These are phyloP conservation scores for Fulmarus glacialis DNA, from an alignment of 2,113 vertebrate genomes.

Conservation along the genomic window DNA sequence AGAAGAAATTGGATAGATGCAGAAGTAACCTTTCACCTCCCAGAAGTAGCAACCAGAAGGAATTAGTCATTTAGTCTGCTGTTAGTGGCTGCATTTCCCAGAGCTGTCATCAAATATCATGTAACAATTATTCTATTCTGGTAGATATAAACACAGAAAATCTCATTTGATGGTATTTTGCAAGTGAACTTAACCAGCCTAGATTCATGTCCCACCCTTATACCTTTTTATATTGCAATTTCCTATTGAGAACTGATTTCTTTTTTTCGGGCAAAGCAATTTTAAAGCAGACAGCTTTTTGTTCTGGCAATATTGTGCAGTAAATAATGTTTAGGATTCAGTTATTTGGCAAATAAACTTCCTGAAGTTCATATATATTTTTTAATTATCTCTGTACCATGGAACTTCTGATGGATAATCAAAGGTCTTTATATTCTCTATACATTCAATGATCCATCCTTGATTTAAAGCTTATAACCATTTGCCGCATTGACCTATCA, in stretches of 20 bases:
- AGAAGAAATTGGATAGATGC: conserved; percentile 61
- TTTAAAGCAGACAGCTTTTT: neutral
- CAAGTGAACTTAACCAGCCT: conserved; percentile 33
- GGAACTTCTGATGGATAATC: neutral
- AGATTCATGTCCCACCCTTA: neutral
- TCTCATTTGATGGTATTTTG: conserved; percentile 56
- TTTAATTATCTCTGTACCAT: neutral
- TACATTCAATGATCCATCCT: neutral
- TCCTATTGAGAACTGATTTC: neutral
- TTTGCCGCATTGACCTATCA: neutral
- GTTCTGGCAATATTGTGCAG: neutral
- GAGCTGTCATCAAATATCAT: conserved; percentile 73
- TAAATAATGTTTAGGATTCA: neutral
- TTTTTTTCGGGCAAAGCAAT: neutral
- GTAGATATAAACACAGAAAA: conserved; percentile 61
- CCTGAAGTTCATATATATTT: neutral
- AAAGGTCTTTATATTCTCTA: neutral
- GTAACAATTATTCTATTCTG: conserved; percentile 66
- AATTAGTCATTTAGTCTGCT: conserved; percentile 63
- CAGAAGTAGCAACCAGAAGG: conserved; percentile 69
- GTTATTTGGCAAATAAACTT: neutral
- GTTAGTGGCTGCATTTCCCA: conserved; percentile 52
- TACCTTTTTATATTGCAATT: neutral
- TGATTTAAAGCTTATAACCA: neutral
- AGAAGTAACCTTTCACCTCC: conserved; percentile 68